Evolutionary conservation across 2,888 invertebrate species (phyloP), one percentile per base, ranked within the genome.

Genomic region (Pristionchus japonicus): DNA sequence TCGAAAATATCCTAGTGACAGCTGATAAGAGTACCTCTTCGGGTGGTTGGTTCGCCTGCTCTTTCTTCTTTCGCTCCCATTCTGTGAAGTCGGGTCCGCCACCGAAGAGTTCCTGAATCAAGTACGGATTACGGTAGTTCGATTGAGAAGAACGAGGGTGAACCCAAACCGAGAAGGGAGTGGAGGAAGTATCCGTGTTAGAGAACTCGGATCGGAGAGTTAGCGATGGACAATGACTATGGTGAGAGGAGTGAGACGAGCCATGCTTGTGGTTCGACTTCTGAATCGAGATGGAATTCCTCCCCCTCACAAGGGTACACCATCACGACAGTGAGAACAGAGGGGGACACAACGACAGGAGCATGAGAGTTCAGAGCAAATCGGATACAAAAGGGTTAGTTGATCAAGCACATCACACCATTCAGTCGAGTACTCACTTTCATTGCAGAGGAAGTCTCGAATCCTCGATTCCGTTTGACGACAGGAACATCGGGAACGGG

Each of bases 391-490:
- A 34, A n/a, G 23, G 31, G 43, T 77, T 77, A 43, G 77, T 47
- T 6, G 17, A 47, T n/a, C 77, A 43, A 47, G 47, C 15, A 67
- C 77, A 47, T 23, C 40, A 40, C 80, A 49, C 15, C 82, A 34
- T 52, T 31, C 82, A 1, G 34, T 83, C 52, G 52, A 64, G 27
- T 57, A 83, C 80, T 17, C n/a, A 90, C 92, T 90, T 90, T 89
- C 92, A 92, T 92, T 3, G 88, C 92, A 3, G 90, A 89, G 37
- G 91, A 91, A 43, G 91, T 91, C 80, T 92, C 92, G 31, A 92
- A 88, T 40, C 91, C 91, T 82, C 91, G 91, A 87, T 91, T 74
- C 40, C 87, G 47, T 37, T 57, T 49, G 11, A n/a, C 13, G 23
- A 61, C 9, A 23, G 80, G 77, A 23, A 77, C 57, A 80, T 87